These are phyloP conservation scores for Somateria mollissima DNA, from an alignment of 2,797 vertebrate species.

Conservation along the genomic window DNA sequence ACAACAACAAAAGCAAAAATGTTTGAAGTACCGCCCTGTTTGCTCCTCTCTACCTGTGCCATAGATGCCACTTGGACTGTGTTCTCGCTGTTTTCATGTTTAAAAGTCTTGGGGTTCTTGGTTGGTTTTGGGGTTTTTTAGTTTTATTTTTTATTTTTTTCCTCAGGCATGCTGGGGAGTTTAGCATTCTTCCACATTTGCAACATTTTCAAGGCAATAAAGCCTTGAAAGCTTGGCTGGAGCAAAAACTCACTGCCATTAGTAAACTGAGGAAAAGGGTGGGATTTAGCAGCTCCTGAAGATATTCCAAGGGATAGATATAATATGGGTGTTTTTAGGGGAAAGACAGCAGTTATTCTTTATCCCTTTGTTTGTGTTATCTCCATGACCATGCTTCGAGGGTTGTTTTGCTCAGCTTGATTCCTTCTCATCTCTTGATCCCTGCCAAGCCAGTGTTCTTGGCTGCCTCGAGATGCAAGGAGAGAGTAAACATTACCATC, in stretches of 20 bases:
- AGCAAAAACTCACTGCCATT: neutral
- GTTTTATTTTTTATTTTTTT: too few relatives aligned
- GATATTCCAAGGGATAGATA: neutral
- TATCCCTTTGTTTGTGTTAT: neutral
- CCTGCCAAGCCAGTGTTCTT: constrained; percentile 21
- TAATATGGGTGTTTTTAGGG: neutral
- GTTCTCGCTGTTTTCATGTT: neutral
- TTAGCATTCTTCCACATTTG: neutral
- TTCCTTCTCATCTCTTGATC: constrained; percentile 1
- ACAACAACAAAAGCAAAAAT: fast-evolving
- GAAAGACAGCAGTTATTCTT: neutral
- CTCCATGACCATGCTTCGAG: neutral
- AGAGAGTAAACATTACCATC: neutral
- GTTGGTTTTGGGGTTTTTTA: neutral
- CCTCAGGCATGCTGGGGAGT: neutral
- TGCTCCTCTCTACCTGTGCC: neutral
- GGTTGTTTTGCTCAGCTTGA: constrained; percentile 16
- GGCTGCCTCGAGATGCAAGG: neutral
- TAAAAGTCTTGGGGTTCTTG: neutral
- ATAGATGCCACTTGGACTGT: neutral
- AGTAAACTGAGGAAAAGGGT: neutral
- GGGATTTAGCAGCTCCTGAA: neutral
- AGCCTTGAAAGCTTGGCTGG: neutral
- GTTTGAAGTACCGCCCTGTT: neutral
- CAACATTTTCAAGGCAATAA: neutral